Conservation (phyloP, 1,140 invertebrate genomes). For the Hylaeus anthracinus region DNA sequence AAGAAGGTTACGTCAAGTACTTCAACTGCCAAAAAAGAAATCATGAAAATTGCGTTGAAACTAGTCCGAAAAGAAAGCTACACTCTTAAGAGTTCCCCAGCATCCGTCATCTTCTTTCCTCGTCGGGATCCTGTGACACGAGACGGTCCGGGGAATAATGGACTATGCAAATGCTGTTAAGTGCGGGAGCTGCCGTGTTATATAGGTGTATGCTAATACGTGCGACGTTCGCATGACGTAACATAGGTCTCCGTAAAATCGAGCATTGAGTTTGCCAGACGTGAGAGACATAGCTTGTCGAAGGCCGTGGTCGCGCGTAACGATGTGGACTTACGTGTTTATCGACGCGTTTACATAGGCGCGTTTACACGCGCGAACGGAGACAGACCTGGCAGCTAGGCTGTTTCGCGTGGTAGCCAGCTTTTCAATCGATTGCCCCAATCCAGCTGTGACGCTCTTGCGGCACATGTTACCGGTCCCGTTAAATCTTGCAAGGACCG, state of each 20-base stretch:
- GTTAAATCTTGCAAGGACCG: constrained; percentile 50
- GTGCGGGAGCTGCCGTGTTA: neutral
- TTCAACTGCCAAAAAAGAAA: too few species aligned
- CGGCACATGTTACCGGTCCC: constrained; percentile 7
- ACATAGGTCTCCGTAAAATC: constrained; percentile 60
- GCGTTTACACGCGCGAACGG: constrained; percentile 54
- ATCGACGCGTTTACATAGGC: constrained; percentile 60
- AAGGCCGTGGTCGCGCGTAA: constrained; percentile 59
- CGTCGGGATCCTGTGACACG: neutral
- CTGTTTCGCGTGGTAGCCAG: constrained; percentile 30
- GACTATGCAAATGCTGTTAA: constrained; percentile 15
- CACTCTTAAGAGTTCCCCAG: neutral
- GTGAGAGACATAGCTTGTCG: constrained; percentile 55
- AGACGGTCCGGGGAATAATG: constrained; percentile 13
- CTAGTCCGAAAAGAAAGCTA: too few species aligned
- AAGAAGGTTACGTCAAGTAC: too few species aligned
- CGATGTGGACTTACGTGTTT: constrained; percentile 68
- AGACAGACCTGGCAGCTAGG: constrained; percentile 12
- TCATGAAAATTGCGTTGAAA: too few species aligned
- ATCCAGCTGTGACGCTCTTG: constrained; percentile 9
- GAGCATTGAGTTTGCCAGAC: constrained; percentile 50
- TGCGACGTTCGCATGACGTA: constrained; percentile 28
- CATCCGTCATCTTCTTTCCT: neutral
- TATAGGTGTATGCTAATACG: constrained; percentile 45
- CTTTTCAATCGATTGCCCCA: constrained; percentile 32